phyloP scores from a whole-genome alignment of 2,797 vertebrate genomes.

The Kryptolebias ocellatus region DNA sequence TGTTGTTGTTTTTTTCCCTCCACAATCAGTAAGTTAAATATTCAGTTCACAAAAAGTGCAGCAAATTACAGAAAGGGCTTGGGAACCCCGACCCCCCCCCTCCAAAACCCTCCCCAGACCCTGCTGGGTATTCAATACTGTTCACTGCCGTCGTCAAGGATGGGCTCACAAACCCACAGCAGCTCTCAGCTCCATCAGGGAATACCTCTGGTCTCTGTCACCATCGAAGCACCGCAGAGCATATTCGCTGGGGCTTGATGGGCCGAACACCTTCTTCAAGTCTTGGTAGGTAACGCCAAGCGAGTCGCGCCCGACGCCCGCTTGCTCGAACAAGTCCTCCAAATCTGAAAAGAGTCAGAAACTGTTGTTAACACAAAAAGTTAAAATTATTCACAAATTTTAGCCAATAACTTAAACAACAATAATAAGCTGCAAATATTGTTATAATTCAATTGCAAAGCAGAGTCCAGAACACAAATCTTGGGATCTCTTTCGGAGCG shows the following conservation, averaged over 20 bases:
- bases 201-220: slow-evolving; percentile 71
- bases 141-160: slow-evolving; percentile 49
- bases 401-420: too few relatives aligned
- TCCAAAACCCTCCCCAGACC: slow-evolving; percentile 19
- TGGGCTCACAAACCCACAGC: slow-evolving; percentile 72
- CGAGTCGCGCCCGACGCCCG: slow-evolving; percentile 29
- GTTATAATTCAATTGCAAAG: too few relatives aligned
- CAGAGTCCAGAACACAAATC: too few relatives aligned
- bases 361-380: background rate
- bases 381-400: background rate
- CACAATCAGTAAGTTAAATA: slow-evolving; percentile 69
- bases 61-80: slow-evolving; percentile 55
- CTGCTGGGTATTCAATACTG: slow-evolving; percentile 64
- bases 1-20: slow-evolving; percentile 24
- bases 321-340: slow-evolving; percentile 60
- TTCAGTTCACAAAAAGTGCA: slow-evolving; percentile 75
- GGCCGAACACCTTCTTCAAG: slow-evolving; percentile 64
- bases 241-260: slow-evolving; percentile 45
- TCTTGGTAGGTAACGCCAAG: slow-evolving; percentile 62
- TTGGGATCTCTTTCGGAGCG: too few relatives aligned
- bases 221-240: slow-evolving; percentile 70
- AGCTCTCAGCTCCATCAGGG: slow-evolving; percentile 73
- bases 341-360: slow-evolving; percentile 64
- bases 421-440: background rate
- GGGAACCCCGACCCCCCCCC: slow-evolving; percentile 13